These are phyloP conservation scores for Synanthedon andrenaeformis DNA, from an alignment of 2,888 invertebrate species.

Conservation along the genomic window DNA sequence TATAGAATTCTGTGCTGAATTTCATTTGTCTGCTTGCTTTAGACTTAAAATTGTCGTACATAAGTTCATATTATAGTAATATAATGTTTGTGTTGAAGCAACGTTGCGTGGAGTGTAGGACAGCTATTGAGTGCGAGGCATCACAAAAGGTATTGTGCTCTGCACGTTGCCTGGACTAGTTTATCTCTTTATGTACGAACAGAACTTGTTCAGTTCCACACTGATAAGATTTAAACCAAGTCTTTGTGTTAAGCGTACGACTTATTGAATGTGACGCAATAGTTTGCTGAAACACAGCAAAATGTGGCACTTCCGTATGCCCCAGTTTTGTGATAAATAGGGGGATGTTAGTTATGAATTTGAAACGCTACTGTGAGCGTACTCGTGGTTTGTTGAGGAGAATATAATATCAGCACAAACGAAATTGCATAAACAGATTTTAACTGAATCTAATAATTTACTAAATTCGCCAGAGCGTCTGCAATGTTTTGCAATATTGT, in stretches of 20 bases:
- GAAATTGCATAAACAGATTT: neutral
- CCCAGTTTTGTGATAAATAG: too few species aligned
- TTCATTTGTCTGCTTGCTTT: too few species aligned
- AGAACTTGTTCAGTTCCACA: slow-evolving; percentile 52
- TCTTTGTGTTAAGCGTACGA: slow-evolving; percentile 15
- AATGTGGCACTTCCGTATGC: too few species aligned
- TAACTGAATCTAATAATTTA: too few species aligned
- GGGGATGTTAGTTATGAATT: too few species aligned
- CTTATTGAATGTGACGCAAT: slow-evolving; percentile 10
- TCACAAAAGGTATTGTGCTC: slow-evolving; percentile 57
- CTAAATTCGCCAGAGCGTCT: too few species aligned
- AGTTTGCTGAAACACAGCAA: too few species aligned
- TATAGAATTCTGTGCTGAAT: too few species aligned
- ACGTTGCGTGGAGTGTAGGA: slow-evolving; percentile 19
- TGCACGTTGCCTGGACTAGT: slow-evolving; percentile 35
- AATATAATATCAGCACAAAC: neutral
- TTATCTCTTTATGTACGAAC: slow-evolving; percentile 49
- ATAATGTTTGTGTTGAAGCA: neutral
- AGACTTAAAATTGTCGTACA: too few species aligned
- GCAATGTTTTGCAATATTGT: too few species aligned
- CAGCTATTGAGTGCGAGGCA: slow-evolving; percentile 43
- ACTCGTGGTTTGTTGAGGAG: too few species aligned
- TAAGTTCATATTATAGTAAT: neutral
- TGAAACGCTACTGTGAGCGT: too few species aligned
- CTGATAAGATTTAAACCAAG: slow-evolving; percentile 45